Evolutionary conservation across 2,888 invertebrate genomes (phyloP).

Genomic region (Idaea biselata): DNA sequence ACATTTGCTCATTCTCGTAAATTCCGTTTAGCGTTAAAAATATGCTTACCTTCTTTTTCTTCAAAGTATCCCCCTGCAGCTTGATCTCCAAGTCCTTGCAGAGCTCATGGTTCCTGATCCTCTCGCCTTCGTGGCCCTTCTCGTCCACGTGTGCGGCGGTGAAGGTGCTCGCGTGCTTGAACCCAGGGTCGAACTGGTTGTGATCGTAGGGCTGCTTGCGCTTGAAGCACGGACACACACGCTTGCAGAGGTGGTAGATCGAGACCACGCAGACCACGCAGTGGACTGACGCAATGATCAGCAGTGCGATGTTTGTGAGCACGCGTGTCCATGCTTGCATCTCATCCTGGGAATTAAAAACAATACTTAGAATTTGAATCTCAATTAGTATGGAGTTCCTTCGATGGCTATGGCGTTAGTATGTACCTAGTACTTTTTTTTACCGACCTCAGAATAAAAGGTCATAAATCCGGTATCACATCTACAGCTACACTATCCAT

Average conservation of each 20-base stretch:
- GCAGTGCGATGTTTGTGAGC: slow-evolving; percentile 82
- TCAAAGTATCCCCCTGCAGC: slow-evolving; percentile 55
- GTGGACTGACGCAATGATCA: slow-evolving; percentile 81
- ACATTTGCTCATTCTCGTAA: too few relatives aligned
- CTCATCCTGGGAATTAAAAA: slow-evolving; percentile 63
- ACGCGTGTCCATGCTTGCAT: slow-evolving; percentile 81
- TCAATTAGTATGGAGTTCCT: too few relatives aligned
- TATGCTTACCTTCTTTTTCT: slow-evolving; percentile 59
- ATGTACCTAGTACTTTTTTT: too few relatives aligned
- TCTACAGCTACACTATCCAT: too few relatives aligned
- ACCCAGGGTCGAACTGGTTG: slow-evolving; percentile 74
- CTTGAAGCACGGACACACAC: slow-evolving; percentile 80
- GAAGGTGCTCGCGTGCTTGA: slow-evolving; percentile 50
- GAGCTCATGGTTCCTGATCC: slow-evolving; percentile 54
- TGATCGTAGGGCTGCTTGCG: slow-evolving; percentile 72
- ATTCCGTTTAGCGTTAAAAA: not conserved
- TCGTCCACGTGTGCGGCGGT: slow-evolving; percentile 68
- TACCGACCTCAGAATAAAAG: too few relatives aligned
- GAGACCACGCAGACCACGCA: slow-evolving; percentile 76
- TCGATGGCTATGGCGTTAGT: too few relatives aligned
- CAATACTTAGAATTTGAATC: not conserved
- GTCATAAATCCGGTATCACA: too few relatives aligned
- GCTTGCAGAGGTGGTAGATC: slow-evolving; percentile 77
- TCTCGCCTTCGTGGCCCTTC: slow-evolving; percentile 46
- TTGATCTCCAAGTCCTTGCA: slow-evolving; percentile 66